Evolutionary conservation across 2,888 invertebrate species (phyloP).

Genomic region (Ischnus inquisitorius): DNA sequence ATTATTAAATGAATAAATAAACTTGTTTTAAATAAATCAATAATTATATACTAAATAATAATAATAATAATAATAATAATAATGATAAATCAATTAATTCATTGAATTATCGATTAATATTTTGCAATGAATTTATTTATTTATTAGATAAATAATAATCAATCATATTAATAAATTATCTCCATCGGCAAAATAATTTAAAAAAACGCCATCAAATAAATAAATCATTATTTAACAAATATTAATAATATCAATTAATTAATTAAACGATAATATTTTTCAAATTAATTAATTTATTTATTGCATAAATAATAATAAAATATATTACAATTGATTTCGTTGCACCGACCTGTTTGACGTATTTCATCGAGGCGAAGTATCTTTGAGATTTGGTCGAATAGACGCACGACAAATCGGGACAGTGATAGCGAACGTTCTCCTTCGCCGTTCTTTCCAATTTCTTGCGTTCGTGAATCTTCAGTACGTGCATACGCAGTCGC

Average conservation of each 20-base stretch:
- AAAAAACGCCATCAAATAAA: too few relatives aligned
- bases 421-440: constrained; percentile 81
- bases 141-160: too few relatives aligned
- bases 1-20: not conserved
- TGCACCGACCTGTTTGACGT: constrained; percentile 83
- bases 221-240: too few relatives aligned
- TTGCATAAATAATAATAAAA: not conserved
- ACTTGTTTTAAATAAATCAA: constrained; percentile 19
- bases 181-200: too few relatives aligned
- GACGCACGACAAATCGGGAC: constrained; percentile 81
- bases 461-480: constrained; percentile 81
- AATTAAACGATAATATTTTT: too few relatives aligned
- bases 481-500: constrained; percentile 81
- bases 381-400: constrained; percentile 79
- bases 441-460: constrained; percentile 79
- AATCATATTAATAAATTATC: too few relatives aligned
- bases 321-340: not conserved
- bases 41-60: not conserved
- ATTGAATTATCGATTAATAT: too few relatives aligned
- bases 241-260: too few relatives aligned
- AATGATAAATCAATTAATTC: too few relatives aligned
- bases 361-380: constrained; percentile 83
- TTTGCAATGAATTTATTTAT: too few relatives aligned
- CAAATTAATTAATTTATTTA: too few relatives aligned
- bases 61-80: constrained; percentile 14